Evolutionary conservation across 2,113 vertebrate species (phyloP).

Genomic region (Dasypus novemcinctus): DNA sequence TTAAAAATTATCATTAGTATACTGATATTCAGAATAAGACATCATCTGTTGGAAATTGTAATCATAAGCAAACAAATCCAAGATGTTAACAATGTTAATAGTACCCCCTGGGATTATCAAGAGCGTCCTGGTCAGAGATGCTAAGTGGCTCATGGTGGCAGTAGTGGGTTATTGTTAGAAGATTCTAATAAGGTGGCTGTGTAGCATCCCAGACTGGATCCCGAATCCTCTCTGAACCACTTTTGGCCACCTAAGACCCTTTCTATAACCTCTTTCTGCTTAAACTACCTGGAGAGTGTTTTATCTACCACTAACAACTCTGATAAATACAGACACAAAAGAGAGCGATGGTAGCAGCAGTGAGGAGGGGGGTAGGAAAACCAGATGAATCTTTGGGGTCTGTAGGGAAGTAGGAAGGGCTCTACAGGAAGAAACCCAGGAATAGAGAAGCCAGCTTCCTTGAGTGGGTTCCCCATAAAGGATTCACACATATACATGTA

Average conservation of each 20-base stretch:
- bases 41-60: conserved; percentile 18
- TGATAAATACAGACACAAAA: background rate
- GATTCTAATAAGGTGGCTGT: background rate
- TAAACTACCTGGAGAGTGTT: background rate
- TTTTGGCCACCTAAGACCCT: background rate
- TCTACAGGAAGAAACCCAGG: background rate
- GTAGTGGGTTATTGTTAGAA: background rate
- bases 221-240: background rate
- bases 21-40: conserved; percentile 29
- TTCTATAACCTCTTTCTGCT: background rate
- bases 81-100: background rate
- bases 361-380: background rate
- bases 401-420: background rate
- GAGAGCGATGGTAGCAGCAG: background rate
- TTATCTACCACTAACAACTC: background rate
- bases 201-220: background rate
- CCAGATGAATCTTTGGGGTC: background rate
- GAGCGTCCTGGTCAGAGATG: background rate
- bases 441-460: background rate
- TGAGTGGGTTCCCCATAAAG: background rate
- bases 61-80: conserved; percentile 17
- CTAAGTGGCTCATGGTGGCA: background rate
- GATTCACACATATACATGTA: background rate
- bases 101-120: background rate
- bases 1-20: background rate